Evolutionary conservation across 2,888 invertebrate genomes (phyloP), one percentile per base, ranked within the genome.

Genomic region (Chrysolina americana): DNA sequence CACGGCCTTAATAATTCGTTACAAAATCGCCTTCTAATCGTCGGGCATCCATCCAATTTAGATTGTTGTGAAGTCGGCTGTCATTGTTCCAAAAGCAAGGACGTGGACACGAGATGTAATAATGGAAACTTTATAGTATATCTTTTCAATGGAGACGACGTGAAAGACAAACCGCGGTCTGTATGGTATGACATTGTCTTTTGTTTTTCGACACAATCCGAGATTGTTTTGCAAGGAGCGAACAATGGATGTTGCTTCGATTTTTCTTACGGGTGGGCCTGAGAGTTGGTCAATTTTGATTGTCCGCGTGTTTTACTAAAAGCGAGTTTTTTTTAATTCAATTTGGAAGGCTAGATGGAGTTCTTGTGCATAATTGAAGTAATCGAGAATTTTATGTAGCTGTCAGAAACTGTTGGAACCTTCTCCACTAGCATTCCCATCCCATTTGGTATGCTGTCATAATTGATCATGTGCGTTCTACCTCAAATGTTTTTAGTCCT

Each of bases 21-120:
- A 44, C 71, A 68, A 71, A 74, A 71, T 71, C 17, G 19, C 47
- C 15, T 65, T 62, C 28, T 56, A 64, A 68, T 44, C 47, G 59
- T 66, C 65, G 44, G 28, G 41, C 41, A 19, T 66, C 15, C 17
- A 17, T 68, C 63, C 48, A 68, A 71, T 77, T 68, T 68, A 56
- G 53, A 72, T 72, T 77, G 73, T 78, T 76, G 77, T 77, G 76
- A 79, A 76, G 74, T 77, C 76, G 76, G 75, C 65, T 71, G 73
- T 76, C 70, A 79, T 79, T 79, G 76, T 77, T 77, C 41, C 21
- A 50, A 69, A 70, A 56, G 65, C 77, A 74, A 79, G 79, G 79
- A 75, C 75, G 74, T 70, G 66, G 36, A 74, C 68, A 64, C 56
- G 65, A 68, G 64, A 69, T 64, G 53, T 48, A 70, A 71, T 63